Conservation (phyloP, 2,113 vertebrate genomes). For the Hemiscyllium ocellatum region DNA sequence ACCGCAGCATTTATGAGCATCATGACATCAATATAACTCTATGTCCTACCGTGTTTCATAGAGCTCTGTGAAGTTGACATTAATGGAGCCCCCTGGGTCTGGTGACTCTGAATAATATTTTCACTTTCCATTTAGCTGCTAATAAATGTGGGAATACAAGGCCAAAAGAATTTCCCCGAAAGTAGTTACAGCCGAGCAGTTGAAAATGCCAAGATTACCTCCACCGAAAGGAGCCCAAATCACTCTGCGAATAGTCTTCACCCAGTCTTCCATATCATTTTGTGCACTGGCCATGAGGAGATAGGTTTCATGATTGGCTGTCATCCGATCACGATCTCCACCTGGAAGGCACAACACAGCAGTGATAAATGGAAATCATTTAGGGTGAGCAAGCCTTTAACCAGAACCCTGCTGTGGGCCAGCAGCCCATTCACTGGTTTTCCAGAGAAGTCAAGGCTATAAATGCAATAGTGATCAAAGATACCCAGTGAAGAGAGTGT, state of each 20-base stretch:
- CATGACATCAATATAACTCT: background rate
- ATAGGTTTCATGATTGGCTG: conserved; percentile 95
- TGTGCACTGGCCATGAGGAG: conserved; percentile 98
- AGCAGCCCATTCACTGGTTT: background rate
- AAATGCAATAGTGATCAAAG: background rate
- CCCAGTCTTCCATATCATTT: conserved; percentile 99
- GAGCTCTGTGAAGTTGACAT: background rate
- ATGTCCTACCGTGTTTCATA: background rate
- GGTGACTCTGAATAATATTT: background rate
- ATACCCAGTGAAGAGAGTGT: background rate
- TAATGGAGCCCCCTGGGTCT: background rate
- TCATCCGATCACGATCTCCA: conserved; percentile 93
- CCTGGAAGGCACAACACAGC: conserved; percentile 58
- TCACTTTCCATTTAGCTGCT: background rate
- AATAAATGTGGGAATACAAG: background rate
- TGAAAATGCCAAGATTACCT: conserved; percentile 64
- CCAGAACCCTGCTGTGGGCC: background rate
- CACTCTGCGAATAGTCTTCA: conserved; percentile 90
- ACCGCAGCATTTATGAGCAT: background rate
- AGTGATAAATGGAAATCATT: background rate
- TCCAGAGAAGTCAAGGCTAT: background rate
- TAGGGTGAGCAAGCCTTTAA: background rate
- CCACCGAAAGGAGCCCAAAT: conserved; percentile 98
- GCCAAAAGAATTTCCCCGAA: background rate
- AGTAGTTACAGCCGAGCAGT: background rate